Evolutionary conservation across 2,113 vertebrate genomes (phyloP).

Genomic region (Larimichthys crocea): DNA sequence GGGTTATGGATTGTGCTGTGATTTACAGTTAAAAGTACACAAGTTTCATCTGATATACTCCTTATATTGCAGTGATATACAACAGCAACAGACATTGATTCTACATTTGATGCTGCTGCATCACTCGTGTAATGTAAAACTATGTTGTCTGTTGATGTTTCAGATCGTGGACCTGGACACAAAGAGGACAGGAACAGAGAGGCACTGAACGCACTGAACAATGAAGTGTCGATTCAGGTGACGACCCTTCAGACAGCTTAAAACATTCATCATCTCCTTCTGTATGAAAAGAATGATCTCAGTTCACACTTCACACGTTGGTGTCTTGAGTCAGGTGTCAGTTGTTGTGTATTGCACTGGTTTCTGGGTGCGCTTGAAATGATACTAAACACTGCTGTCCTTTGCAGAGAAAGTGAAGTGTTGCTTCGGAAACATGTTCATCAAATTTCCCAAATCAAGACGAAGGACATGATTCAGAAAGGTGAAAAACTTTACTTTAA

Average conservation of each 20-base stretch:
- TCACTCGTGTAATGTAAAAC: background rate
- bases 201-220: slow-evolving; percentile 87
- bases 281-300: background rate
- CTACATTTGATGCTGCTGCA: background rate
- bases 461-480: slow-evolving; percentile 90
- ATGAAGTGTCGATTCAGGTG: slow-evolving; percentile 72
- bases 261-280: background rate
- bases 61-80: background rate
- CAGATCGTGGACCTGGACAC: slow-evolving; percentile 93
- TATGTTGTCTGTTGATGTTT: background rate
- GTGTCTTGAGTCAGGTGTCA: too few relatives aligned
- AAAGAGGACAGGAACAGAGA: slow-evolving; percentile 92
- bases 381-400: background rate
- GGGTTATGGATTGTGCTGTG: background rate
- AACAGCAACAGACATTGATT: background rate
- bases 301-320: background rate
- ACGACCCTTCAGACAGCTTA: background rate
- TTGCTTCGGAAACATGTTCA: slow-evolving; percentile 94
- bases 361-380: too few relatives aligned
- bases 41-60: background rate
- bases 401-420: slow-evolving; percentile 90
- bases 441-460: slow-evolving; percentile 87
- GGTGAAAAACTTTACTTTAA: slow-evolving; percentile 79
- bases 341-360: too few relatives aligned
- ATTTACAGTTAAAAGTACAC: too few relatives aligned